phyloP scores from a whole-genome alignment of 1,140 invertebrate genomes.

The Eriocheir sinensis region DNA sequence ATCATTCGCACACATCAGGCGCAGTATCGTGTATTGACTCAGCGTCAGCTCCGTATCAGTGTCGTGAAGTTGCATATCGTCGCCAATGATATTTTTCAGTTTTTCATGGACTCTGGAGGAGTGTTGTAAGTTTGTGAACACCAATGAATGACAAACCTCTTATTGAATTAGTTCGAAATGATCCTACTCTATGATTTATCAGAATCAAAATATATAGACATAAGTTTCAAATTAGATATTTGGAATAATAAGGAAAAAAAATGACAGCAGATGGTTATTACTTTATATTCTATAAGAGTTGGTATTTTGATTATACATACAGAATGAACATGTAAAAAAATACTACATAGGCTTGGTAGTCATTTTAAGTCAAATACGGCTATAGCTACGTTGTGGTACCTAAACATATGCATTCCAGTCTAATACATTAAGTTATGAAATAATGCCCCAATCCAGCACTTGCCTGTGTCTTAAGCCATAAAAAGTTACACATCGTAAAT shows the following conservation, averaged over 20 bases:
- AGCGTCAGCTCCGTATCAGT: slow-evolving; percentile 14
- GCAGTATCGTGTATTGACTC: slow-evolving; percentile 47
- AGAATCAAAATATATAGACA: slow-evolving; percentile 16
- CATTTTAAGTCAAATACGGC: too few relatives aligned
- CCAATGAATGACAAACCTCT: not conserved
- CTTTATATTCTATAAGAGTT: not conserved
- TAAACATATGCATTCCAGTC: too few relatives aligned
- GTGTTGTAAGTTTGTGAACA: not conserved
- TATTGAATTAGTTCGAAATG: slow-evolving; percentile 15
- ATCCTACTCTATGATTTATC: slow-evolving; percentile 26
- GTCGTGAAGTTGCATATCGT: slow-evolving; percentile 48
- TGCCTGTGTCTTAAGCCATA: too few relatives aligned
- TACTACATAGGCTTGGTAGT: not conserved
- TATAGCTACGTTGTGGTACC: too few relatives aligned
- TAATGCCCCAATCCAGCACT: too few relatives aligned
- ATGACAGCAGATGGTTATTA: not conserved
- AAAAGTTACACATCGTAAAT: too few relatives aligned
- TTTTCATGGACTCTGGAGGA: slow-evolving; percentile 45
- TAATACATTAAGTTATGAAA: too few relatives aligned
- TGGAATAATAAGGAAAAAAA: slow-evolving; percentile 4
- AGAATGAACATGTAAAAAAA: not conserved
- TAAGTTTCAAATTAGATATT: not conserved
- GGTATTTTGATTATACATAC: slow-evolving; percentile 1
- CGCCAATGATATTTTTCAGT: slow-evolving; percentile 48
- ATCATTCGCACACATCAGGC: slow-evolving; percentile 33